Percentiles rank a stretch among this genome's conserved stretches.
phyloP scores from a whole-genome alignment of 2,797 vertebrate genomes.

The Octomys mimax region DNA sequence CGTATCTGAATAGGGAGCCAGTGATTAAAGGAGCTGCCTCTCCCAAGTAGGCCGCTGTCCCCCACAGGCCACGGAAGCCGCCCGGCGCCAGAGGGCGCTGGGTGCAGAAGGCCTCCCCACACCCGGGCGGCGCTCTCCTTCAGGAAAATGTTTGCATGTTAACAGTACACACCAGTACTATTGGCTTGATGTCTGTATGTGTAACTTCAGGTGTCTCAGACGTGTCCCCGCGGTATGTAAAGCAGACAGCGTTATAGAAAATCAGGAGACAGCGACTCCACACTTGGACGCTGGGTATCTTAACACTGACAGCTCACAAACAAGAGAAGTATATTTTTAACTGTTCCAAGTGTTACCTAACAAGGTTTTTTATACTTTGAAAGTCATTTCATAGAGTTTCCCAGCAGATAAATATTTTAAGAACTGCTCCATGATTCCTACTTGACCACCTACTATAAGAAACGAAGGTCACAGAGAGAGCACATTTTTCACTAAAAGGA shows the following conservation, averaged over 20 bases:
- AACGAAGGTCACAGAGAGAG: slow-evolving; percentile 79
- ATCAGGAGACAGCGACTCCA: slow-evolving; percentile 84
- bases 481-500: slow-evolving; percentile 78
- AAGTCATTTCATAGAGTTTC: slow-evolving; percentile 87
- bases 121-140: slow-evolving; percentile 88
- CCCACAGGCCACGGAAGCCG: slow-evolving; percentile 86
- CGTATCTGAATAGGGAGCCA: slow-evolving; percentile 98
- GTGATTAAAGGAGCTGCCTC: slow-evolving; percentile 95
- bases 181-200: slow-evolving; percentile 95
- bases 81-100: slow-evolving; percentile 89
- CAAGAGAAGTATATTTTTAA: slow-evolving; percentile 91
- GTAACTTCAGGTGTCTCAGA: slow-evolving; percentile 90
- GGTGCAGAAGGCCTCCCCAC: slow-evolving; percentile 88
- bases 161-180: slow-evolving; percentile 92
- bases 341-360: slow-evolving; percentile 87
- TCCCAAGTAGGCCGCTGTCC: slow-evolving; percentile 85
- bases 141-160: slow-evolving; percentile 94
- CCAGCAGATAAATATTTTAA: slow-evolving; percentile 85
- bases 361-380: slow-evolving; percentile 89
- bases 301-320: slow-evolving; percentile 89
- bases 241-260: slow-evolving; percentile 88
- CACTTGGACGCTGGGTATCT: slow-evolving; percentile 86
- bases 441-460: slow-evolving; percentile 82
- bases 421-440: slow-evolving; percentile 83
- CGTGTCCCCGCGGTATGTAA: slow-evolving; percentile 86